Percentiles rank a stretch among this genome's conserved stretches.
Conservation (phyloP, 2,113 vertebrate species). For the Chaenogobius annularis region DNA sequence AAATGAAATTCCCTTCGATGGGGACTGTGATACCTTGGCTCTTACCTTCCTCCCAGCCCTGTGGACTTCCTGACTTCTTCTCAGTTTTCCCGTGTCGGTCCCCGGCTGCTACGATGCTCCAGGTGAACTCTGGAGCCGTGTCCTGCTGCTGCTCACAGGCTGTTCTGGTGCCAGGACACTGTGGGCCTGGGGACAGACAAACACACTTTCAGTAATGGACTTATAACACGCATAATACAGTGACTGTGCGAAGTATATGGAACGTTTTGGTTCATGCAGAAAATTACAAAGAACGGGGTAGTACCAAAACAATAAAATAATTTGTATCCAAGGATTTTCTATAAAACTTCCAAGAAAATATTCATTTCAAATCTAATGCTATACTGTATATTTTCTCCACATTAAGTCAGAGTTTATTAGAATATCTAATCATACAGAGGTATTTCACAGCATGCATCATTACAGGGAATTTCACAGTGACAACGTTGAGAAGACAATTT, state of each 20-base stretch:
- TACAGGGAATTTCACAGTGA: background rate
- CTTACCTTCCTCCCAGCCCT: constrained; percentile 81
- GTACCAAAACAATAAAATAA: no score
- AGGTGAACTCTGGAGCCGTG: constrained; percentile 68
- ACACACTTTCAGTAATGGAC: background rate
- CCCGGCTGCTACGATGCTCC: constrained; percentile 73
- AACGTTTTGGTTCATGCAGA: background rate
- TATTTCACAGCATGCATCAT: background rate
- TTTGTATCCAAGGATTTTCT: no score
- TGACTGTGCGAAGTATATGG: background rate
- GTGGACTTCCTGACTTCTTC: constrained; percentile 64
- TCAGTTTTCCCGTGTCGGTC: constrained; percentile 47
- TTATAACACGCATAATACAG: background rate
- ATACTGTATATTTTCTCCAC: no score
- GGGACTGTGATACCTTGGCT: constrained; percentile 64
- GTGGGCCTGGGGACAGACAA: constrained; percentile 44
- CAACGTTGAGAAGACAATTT: no score
- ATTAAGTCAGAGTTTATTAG: no score
- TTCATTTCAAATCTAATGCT: no score
- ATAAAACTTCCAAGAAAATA: no score
- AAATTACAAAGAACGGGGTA: background rate
- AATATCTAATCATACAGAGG: background rate
- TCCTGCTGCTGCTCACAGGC: constrained; percentile 56
- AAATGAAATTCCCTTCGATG: constrained; percentile 51
- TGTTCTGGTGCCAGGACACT: constrained; percentile 52